Evolutionary conservation across 2,797 vertebrate genomes (phyloP).

Genomic region (Astyanax mexicanus): DNA sequence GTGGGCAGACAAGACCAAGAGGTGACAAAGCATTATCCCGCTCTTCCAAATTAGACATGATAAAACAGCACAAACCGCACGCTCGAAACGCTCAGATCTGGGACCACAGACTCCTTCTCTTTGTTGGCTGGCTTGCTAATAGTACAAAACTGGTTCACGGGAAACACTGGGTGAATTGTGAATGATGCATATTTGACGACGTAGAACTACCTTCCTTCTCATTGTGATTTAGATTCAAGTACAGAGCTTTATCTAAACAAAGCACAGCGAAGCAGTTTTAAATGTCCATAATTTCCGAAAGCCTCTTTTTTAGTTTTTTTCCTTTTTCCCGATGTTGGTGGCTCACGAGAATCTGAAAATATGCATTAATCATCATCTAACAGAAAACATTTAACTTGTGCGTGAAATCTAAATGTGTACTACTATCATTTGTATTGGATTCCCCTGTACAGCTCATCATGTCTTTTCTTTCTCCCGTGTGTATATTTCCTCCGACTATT

Average conservation of each 20-base stretch:
- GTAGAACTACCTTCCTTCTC: slow-evolving; percentile 59
- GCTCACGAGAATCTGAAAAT: slow-evolving; percentile 55
- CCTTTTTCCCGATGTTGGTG: slow-evolving; percentile 33
- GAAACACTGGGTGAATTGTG: slow-evolving; percentile 47
- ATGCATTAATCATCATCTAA: slow-evolving; percentile 61
- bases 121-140: slow-evolving; percentile 47
- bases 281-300: slow-evolving; percentile 47
- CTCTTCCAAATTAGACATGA: slow-evolving; percentile 60
- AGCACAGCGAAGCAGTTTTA: slow-evolving; percentile 57
- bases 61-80: slow-evolving; percentile 54
- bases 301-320: slow-evolving; percentile 36
- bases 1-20: slow-evolving; percentile 40
- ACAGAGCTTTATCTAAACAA: slow-evolving; percentile 59
- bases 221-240: slow-evolving; percentile 49
- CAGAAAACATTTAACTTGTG: slow-evolving; percentile 58
- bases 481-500: slow-evolving; percentile 57
- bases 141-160: slow-evolving; percentile 48
- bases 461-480: slow-evolving; percentile 53
- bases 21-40: slow-evolving; percentile 52
- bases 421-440: slow-evolving; percentile 57
- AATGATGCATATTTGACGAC: slow-evolving; percentile 57
- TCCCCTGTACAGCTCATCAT: slow-evolving; percentile 56
- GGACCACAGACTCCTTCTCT: slow-evolving; percentile 46
- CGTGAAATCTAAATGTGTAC: slow-evolving; percentile 57
- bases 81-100: slow-evolving; percentile 42